Conservation (phyloP, 1,140 invertebrate genomes). For the Phthorimaea operculella region DNA sequence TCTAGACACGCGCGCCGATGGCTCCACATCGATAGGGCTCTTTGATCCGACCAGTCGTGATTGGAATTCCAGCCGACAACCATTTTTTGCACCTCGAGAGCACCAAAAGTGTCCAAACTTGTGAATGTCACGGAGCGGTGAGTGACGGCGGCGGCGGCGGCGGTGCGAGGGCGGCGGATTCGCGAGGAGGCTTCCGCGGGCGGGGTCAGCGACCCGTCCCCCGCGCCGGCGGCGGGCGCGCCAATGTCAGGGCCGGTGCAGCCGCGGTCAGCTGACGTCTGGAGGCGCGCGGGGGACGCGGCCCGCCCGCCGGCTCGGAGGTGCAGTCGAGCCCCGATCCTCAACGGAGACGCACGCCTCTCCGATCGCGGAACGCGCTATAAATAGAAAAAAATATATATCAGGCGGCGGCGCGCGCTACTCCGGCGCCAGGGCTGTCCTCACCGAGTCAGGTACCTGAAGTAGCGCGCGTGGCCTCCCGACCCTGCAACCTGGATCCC, state of each 20-base stretch:
- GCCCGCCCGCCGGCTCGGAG: slow-evolving; percentile 32
- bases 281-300: slow-evolving; percentile 57
- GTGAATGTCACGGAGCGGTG: slow-evolving; percentile 36
- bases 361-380: slow-evolving; percentile 28
- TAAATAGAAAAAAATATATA: slow-evolving; percentile 27
- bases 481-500: slow-evolving; percentile 10
- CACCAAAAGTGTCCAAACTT: slow-evolving; percentile 21
- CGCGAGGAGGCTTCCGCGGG: slow-evolving; percentile 61
- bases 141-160: slow-evolving; percentile 18
- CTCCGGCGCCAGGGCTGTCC: slow-evolving; percentile 66
- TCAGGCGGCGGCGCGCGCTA: slow-evolving; percentile 53
- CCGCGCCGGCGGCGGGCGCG: slow-evolving; percentile 45
- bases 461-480: slow-evolving; percentile 90
- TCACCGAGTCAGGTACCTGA: slow-evolving; percentile 94
- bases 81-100: no score
- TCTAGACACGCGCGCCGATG: background rate
- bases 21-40: no score
- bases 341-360: slow-evolving; percentile 35
- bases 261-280: slow-evolving; percentile 64
- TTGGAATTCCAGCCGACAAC: no score
- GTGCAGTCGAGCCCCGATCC: slow-evolving; percentile 51
- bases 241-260: slow-evolving; percentile 67
- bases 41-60: background rate
- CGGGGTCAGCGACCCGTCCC: slow-evolving; percentile 54
- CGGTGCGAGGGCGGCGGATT: slow-evolving; percentile 37